These are phyloP conservation scores for Lumbricus terrestris DNA, from an alignment of 2,888 invertebrate species.

Conservation along the genomic window DNA sequence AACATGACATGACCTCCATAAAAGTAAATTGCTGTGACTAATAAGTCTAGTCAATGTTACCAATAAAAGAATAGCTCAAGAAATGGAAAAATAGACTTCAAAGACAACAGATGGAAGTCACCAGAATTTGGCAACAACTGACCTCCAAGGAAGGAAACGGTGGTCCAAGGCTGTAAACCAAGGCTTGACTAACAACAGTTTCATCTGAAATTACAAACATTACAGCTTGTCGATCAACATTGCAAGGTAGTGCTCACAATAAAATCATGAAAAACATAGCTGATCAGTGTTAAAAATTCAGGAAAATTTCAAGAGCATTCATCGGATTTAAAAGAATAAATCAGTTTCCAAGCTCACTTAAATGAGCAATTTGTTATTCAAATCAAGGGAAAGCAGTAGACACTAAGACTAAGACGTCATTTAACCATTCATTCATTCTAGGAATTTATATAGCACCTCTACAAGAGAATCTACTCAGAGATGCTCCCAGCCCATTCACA, in stretches of 20 bases:
- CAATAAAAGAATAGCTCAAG: too few relatives aligned
- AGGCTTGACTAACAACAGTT: neutral
- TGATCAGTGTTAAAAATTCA: neutral
- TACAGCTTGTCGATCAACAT: neutral
- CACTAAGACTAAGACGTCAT: too few relatives aligned
- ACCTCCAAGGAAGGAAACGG: conserved; percentile 73
- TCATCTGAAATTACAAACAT: neutral
- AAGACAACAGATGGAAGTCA: neutral
- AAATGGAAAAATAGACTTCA: neutral
- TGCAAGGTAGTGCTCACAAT: too few relatives aligned
- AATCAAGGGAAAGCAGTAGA: neutral
- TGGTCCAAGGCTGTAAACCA: conserved; percentile 67
- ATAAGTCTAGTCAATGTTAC: too few relatives aligned
- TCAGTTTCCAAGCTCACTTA: neutral
- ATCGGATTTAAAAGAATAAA: neutral
- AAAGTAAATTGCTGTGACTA: too few relatives aligned
- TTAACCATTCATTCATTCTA: too few relatives aligned
- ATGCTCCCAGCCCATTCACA: too few relatives aligned
- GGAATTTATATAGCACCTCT: too few relatives aligned
- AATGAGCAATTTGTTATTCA: neutral
- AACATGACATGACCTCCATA: neutral
- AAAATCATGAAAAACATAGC: neutral
- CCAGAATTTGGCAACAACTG: conserved; percentile 18
- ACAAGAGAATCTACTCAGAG: too few relatives aligned
- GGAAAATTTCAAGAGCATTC: neutral